Base-by-base conservation (phyloP, 35 echinoderm and acorn worm species). In the Hemicentrotus pulcherrimus region DNA sequence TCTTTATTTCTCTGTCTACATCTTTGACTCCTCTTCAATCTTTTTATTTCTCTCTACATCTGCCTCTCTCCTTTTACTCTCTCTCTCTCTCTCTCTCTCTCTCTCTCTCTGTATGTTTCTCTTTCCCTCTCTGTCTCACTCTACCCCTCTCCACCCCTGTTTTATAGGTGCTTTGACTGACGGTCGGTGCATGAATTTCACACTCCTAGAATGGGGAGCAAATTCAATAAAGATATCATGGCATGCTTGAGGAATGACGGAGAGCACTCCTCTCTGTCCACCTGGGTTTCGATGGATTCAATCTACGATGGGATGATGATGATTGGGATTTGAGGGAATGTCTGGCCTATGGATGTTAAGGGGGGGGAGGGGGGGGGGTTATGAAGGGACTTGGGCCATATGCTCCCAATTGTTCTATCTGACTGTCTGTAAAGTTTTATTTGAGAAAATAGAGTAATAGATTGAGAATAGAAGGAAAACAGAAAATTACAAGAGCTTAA, bases 161-260 rank as follows among this genome's bases (percentile, higher is more conserved):
- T 78, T 78, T 78, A n/a, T n/a, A 78, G 65, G 65, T 78, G 65
- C 65, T 78, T 78, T n/a, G 65, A 78, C 65, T 78, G 65, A 78
- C 65, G 65, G 65, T 78, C 65, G 65, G 65, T 78, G 65, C 65
- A 78, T 78, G 65, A 78, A 78, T 78, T 78, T 78, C 65, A 28
- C 65, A 78, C 65, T 78, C 65, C 65, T 22, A 78, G 65, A 90
- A 47, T 90, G 88, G 88, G 88, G 88, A 45, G 88, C 88, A 90
- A 90, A 90, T 90, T 90, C 46, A 47, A 90, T 90, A 90, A 90
- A 90, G 88, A 90, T 47, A 90, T 90, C 88, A 90, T 90, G 12
- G 46, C 46, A 90, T 47, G 88, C 88, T 45, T 90, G 88, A 90
- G 32, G 46, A 90, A 90, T 90, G 88, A 47, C 46, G 46, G 31